Evolutionary conservation across 2,113 vertebrate species (phyloP).

Genomic region (Sitta europaea): DNA sequence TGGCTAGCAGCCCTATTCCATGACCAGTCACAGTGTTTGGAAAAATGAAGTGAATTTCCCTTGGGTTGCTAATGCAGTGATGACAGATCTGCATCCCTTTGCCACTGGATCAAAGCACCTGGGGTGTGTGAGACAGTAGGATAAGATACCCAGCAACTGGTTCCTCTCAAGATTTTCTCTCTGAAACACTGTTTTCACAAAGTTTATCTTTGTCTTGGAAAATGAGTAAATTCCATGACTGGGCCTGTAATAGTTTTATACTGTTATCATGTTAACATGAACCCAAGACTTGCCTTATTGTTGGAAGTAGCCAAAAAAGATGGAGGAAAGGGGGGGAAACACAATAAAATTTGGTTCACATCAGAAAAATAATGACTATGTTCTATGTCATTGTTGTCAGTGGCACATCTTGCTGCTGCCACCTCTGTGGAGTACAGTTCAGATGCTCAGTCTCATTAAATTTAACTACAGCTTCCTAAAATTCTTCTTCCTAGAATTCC

Average conservation of each 20-base stretch:
- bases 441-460: neutral
- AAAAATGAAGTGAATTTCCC: neutral
- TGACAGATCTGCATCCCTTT: neutral
- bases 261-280: neutral
- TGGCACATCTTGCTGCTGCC: neutral
- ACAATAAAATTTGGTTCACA: neutral
- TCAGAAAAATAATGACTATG: neutral
- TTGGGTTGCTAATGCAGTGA: neutral
- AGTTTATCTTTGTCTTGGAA: neutral
- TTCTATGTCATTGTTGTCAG: neutral
- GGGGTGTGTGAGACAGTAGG: neutral
- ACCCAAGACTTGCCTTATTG: neutral
- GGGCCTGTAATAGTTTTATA: neutral
- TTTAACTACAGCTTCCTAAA: neutral
- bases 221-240: neutral
- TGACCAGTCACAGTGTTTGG: neutral
- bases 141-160: neutral
- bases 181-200: neutral
- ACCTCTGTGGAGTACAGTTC: neutral
- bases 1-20: neutral
- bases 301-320: neutral
- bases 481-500: neutral
- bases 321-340: accelerated
- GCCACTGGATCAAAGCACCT: neutral
- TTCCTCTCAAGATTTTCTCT: neutral